Base-by-base conservation (phyloP, 2,888 invertebrate species). In the Buathra laborator region DNA sequence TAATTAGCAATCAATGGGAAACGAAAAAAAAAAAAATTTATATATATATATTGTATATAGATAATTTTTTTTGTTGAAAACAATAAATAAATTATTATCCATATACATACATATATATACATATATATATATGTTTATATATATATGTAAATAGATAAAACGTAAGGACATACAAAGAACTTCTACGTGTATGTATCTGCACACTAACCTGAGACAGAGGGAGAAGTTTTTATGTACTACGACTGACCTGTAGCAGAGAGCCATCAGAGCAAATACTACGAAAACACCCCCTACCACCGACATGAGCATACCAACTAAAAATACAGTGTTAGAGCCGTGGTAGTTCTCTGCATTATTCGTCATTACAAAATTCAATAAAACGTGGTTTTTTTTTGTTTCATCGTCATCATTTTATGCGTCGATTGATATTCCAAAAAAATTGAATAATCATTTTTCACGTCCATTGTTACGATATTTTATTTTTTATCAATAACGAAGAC, bases 171-270 rank as follows among this genome's bases (percentile, higher is more conserved):
- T 87, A 87, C 86, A 88, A 87, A 88, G 85, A 88, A 88, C 84
- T 87, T 86, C 93, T 94, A 93, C 92, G 92, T 93, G 92, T 93
- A 93, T 93, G 92, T 93, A 96, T 97, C 97, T 97, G 97, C 97
- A 96, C 97, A 98, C 98, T 98, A 98, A 98, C 98, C 98, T 98
- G 97, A 98, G 97, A 97, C 98, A 98, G 97, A 98, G 97, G 97
- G 97, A 98, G 97, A 98, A 97, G 97, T 98, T 98, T 97, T 97
- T 98, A 97, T 98, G 98, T 97, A 98, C 98, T 97, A 98, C 98
- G 96, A 98, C 98, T 98, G 98, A 98, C 98, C 98, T 98, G 98
- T 98, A 98, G 97, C 98, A 98, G 96, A 98, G 97, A 96, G 98
- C 98, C 97, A 98, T 97, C 96, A 98, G 97, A 96, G 98, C 98